phyloP scores from a whole-genome alignment of 2,113 vertebrate species.

The Centropus unirufus region DNA sequence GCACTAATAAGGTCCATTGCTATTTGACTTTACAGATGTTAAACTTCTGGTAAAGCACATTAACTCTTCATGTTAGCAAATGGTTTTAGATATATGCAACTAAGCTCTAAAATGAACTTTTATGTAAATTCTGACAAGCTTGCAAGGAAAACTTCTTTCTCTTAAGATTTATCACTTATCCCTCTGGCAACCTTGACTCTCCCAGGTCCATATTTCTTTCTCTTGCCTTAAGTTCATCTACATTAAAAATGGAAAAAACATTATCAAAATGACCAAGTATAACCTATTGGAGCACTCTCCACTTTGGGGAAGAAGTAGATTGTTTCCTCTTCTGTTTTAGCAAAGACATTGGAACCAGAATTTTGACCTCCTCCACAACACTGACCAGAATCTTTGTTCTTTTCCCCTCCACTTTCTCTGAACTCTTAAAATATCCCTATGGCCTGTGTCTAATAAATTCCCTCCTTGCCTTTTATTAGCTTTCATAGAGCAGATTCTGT shows the following conservation, averaged over 20 bases:
- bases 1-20: not conserved
- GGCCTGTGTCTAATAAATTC: no score
- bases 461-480: not conserved
- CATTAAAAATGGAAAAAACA: not conserved
- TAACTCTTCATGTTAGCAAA: not conserved
- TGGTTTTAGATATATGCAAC: not conserved
- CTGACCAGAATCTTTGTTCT: not conserved
- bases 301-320: constrained; percentile 7
- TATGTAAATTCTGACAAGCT: not conserved
- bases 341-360: not conserved
- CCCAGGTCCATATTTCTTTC: constrained; percentile 31
- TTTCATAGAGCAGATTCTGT: not conserved
- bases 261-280: not conserved
- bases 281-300: not conserved
- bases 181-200: not conserved
- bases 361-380: not conserved
- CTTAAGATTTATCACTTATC: not conserved
- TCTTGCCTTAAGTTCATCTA: not conserved
- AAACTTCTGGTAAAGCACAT: not conserved
- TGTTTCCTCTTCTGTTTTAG: not conserved
- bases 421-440: not conserved
- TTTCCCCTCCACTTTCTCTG: not conserved
- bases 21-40: not conserved
- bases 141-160: not conserved
- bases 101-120: not conserved